These are phyloP conservation scores for Zingel zingel DNA, from an alignment of 2,113 vertebrate species.

Conservation along the genomic window DNA sequence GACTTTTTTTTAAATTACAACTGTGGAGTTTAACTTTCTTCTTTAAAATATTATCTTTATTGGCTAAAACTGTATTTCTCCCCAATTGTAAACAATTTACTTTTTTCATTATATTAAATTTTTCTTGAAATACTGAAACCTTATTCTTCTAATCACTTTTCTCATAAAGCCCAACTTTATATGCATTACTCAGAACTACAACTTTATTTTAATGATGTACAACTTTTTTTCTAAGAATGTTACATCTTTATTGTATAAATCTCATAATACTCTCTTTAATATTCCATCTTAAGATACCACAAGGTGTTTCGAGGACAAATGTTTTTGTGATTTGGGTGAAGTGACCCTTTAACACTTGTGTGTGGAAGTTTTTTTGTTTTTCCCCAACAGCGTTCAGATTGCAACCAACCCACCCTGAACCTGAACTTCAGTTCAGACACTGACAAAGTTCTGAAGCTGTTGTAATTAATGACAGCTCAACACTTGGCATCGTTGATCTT, in stretches of 20 bases:
- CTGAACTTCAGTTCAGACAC: conserved; percentile 18
- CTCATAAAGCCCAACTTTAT: neutral
- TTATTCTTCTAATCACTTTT: neutral
- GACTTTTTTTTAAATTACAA: neutral
- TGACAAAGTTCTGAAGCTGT: neutral
- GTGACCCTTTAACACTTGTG: conserved; percentile 3
- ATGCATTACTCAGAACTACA: neutral
- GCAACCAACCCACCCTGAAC: neutral
- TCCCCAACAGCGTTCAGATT: neutral
- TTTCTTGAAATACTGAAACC: neutral
- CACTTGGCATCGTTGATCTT: conserved; percentile 25
- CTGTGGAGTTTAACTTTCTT: neutral
- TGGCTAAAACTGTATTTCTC: neutral
- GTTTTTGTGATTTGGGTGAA: conserved; percentile 34
- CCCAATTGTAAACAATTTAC: neutral
- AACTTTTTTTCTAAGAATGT: neutral
- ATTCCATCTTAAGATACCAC: conserved; percentile 6
- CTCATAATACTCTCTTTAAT: neutral
- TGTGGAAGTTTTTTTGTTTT: neutral
- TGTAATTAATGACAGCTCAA: neutral
- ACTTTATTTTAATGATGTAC: neutral
- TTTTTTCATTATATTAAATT: neutral
- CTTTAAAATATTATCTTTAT: neutral
- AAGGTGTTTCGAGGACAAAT: conserved; percentile 1
- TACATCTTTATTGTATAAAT: conserved; percentile 1